phyloP scores from a whole-genome alignment of 2,113 vertebrate species.

The Sprattus sprattus region DNA sequence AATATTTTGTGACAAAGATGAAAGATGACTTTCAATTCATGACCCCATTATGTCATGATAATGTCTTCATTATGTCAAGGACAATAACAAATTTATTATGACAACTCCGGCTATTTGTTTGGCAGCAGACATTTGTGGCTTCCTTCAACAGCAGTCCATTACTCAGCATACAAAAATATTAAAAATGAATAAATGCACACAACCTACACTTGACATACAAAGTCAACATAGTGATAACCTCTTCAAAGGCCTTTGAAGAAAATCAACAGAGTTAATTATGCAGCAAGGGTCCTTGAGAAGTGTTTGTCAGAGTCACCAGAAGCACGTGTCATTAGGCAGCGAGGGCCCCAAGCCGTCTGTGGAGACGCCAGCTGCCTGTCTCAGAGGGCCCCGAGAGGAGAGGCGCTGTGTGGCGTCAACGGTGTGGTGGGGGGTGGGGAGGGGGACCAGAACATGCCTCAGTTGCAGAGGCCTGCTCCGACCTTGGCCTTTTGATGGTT shows the following conservation, averaged over 20 bases:
- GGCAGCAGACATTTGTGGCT: neutral
- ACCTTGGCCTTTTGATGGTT: slow-evolving; percentile 24
- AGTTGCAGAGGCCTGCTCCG: slow-evolving; percentile 19
- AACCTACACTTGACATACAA: neutral
- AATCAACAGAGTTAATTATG: neutral
- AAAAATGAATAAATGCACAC: neutral
- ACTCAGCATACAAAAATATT: neutral
- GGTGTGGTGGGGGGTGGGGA: neutral
- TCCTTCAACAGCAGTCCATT: neutral
- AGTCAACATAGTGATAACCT: neutral
- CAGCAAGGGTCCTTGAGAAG: neutral
- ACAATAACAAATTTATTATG: neutral
- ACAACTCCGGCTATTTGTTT: neutral
- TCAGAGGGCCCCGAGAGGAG: neutral
- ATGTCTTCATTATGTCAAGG: neutral
- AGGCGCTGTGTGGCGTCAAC: neutral
- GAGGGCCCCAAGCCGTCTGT: neutral
- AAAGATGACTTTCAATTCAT: neutral
- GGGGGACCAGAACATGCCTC: neutral
- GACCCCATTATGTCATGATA: neutral
- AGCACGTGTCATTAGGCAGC: slow-evolving; percentile 22
- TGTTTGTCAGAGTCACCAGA: slow-evolving; percentile 12
- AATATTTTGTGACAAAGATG: too few relatives aligned
- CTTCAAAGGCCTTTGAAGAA: neutral
- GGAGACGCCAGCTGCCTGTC: neutral